Percentiles rank a stretch among this genome's conserved stretches.
phyloP scores from a whole-genome alignment of 2,797 vertebrate species.

The Picus viridis region DNA sequence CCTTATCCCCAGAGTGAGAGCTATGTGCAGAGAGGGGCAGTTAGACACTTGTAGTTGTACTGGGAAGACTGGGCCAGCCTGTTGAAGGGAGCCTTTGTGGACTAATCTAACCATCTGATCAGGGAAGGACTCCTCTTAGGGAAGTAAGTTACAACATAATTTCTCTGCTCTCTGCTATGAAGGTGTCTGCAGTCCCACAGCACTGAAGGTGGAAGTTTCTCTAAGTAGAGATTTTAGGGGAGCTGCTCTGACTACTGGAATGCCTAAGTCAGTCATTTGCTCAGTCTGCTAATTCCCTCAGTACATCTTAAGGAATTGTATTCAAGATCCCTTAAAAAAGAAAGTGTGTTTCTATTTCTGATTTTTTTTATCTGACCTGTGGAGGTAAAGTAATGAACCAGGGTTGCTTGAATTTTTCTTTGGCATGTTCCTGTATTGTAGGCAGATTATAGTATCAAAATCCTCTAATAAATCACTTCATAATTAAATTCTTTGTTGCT shows the following conservation, averaged over 20 bases:
- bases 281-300: neutral
- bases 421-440: neutral
- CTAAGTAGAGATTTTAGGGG: neutral
- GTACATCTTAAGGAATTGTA: neutral
- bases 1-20: neutral
- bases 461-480: conserved; percentile 28
- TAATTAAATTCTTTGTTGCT: conserved; percentile 53
- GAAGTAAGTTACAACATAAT: neutral
- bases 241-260: neutral
- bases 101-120: neutral
- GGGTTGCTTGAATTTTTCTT: neutral
- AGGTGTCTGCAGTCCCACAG: neutral
- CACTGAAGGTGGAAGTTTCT: neutral
- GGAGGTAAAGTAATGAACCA: neutral
- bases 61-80: neutral
- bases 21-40: neutral
- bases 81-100: too few species aligned
- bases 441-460: conserved; percentile 25
- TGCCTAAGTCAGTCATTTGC: neutral
- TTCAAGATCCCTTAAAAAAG: neutral
- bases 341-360: neutral
- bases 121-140: neutral
- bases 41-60: neutral
- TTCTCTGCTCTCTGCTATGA: neutral
- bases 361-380: neutral